These are phyloP conservation scores for Esox masquinongy DNA, from an alignment of 2,797 vertebrate species.

Conservation along the genomic window DNA sequence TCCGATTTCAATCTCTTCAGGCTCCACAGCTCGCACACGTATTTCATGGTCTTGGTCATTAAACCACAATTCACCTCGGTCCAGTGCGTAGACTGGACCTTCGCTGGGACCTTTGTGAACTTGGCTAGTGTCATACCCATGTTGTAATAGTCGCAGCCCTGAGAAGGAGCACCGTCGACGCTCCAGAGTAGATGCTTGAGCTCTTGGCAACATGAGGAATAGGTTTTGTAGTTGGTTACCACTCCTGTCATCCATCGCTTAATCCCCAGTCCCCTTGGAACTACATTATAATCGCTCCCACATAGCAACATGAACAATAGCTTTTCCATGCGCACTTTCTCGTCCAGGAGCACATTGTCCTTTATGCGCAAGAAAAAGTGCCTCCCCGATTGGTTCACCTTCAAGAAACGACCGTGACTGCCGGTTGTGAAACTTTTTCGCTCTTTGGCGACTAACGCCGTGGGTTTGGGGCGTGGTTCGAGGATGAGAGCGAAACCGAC, in stretches of 20 bases:
- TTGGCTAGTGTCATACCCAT: background rate
- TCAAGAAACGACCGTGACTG: background rate
- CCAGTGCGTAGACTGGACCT: no score
- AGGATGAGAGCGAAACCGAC: no score
- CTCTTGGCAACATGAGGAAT: background rate
- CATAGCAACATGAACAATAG: background rate
- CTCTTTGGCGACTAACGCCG: background rate
- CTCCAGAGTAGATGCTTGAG: background rate
- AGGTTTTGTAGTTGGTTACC: background rate
- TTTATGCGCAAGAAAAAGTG: no score
- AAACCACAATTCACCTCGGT: no score
- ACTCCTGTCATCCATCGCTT: slow-evolving; percentile 10
- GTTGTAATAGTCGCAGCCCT: background rate
- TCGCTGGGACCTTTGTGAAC: background rate
- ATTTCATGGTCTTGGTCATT: no score
- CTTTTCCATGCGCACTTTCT: background rate
- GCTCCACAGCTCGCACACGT: no score
- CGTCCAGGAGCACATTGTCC: no score
- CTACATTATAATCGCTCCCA: background rate
- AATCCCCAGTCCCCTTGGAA: background rate
- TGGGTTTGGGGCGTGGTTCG: no score
- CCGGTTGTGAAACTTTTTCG: background rate
- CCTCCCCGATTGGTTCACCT: background rate
- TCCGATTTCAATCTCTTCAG: no score
- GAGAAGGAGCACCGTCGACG: background rate